Conservation (phyloP, 2,797 vertebrate genomes). For the Xerus rutilus region DNA sequence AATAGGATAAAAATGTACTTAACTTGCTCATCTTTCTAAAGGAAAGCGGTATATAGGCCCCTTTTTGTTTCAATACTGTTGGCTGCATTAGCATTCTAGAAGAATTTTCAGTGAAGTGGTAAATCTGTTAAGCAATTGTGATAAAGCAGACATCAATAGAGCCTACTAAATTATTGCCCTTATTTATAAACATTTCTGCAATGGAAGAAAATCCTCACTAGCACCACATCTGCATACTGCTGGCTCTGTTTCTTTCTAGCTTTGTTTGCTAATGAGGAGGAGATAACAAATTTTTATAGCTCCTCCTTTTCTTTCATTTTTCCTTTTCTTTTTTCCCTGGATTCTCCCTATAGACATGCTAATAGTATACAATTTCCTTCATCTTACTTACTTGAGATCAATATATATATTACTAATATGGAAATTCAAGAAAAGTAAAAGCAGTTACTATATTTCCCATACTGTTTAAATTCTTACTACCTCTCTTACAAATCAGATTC, state of each 20-base stretch:
- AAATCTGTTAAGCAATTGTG: neutral
- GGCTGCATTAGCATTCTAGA: neutral
- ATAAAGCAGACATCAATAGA: neutral
- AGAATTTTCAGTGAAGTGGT: neutral
- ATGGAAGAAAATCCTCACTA: neutral
- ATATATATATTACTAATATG: neutral
- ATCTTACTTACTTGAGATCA: neutral
- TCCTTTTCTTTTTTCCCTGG: neutral
- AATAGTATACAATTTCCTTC: neutral
- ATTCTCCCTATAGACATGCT: neutral
- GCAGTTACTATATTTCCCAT: neutral
- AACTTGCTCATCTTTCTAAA: neutral
- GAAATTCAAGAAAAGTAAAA: slow-evolving; percentile 4
- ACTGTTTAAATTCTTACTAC: neutral
- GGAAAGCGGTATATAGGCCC: neutral
- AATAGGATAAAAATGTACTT: slow-evolving; percentile 5
- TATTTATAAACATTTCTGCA: slow-evolving; percentile 35
- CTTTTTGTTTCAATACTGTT: neutral
- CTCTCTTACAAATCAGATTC: neutral
- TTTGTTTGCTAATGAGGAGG: neutral
- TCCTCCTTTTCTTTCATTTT: neutral
- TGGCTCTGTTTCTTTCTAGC: neutral
- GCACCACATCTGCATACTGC: fast-evolving
- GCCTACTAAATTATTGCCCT: neutral
- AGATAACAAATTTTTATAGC: neutral